Conservation (phyloP, 2,113 vertebrate species). For the Gambusia affinis region DNA sequence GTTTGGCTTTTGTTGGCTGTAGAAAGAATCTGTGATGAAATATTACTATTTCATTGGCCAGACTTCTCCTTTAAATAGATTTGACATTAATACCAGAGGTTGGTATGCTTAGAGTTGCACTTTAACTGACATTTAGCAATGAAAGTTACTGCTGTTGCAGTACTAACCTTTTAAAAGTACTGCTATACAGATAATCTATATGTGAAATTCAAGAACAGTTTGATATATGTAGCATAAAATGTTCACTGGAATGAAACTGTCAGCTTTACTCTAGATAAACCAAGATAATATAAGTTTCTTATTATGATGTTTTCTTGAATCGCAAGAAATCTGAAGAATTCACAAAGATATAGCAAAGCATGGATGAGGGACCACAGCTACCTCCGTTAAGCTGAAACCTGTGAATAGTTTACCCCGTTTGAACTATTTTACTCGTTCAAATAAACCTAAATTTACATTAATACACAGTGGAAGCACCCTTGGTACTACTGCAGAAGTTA, state of each 20-base stretch:
- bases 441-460: too few species aligned
- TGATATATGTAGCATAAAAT: background rate
- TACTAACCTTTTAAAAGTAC: background rate
- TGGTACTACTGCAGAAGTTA: too few species aligned
- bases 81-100: background rate
- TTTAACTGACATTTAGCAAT: background rate
- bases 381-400: too few species aligned
- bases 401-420: too few species aligned
- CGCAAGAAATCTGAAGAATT: background rate
- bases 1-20: background rate
- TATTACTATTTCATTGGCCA: background rate
- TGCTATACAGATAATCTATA: background rate
- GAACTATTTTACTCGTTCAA: too few species aligned
- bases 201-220: background rate
- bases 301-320: background rate
- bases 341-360: background rate
- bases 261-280: background rate
- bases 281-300: background rate
- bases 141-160: background rate
- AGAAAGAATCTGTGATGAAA: background rate
- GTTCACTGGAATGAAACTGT: background rate
- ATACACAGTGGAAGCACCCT: too few species aligned
- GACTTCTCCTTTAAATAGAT: conserved; percentile 33
- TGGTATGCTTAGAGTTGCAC: background rate
- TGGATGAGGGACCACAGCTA: too few species aligned